Conservation (phyloP, 2,797 vertebrate species). For the Pangasius larnaudii region DNA sequence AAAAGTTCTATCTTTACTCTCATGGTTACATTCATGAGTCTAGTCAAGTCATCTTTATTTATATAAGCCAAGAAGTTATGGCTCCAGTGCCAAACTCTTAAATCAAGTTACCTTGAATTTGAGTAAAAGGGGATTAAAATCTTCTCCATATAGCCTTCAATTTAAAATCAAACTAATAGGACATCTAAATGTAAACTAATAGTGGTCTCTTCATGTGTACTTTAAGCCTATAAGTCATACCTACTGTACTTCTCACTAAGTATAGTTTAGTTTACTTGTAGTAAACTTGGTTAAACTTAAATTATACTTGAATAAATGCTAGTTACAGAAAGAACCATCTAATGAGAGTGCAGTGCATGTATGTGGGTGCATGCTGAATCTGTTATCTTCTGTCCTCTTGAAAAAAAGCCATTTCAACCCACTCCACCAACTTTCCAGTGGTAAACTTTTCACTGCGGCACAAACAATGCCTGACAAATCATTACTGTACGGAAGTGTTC, state of each 20-base stretch:
- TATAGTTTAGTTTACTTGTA: no score
- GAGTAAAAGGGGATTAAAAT: background rate
- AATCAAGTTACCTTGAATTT: background rate
- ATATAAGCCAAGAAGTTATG: background rate
- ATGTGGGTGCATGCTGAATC: constrained; percentile 28
- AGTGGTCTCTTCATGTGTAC: background rate
- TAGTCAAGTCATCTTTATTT: background rate
- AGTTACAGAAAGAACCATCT: constrained; percentile 19
- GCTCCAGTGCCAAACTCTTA: background rate
- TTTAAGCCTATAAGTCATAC: background rate
- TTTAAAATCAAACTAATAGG: background rate
- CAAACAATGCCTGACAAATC: constrained; percentile 77
- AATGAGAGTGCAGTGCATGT: constrained; percentile 39
- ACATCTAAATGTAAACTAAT: background rate
- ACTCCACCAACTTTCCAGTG: constrained; percentile 68
- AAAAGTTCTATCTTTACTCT: background rate
- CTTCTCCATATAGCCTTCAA: background rate
- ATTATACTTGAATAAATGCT: constrained; percentile 1
- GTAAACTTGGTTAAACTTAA: background rate
- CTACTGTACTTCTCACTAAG: background rate
- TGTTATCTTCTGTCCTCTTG: constrained; percentile 49
- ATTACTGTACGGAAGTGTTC: constrained; percentile 70
- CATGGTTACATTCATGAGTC: background rate
- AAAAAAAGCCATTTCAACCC: constrained; percentile 69
- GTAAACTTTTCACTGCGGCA: constrained; percentile 64